phyloP scores from a whole-genome alignment of 1,140 invertebrate genomes.

The Ostrea edulis region DNA sequence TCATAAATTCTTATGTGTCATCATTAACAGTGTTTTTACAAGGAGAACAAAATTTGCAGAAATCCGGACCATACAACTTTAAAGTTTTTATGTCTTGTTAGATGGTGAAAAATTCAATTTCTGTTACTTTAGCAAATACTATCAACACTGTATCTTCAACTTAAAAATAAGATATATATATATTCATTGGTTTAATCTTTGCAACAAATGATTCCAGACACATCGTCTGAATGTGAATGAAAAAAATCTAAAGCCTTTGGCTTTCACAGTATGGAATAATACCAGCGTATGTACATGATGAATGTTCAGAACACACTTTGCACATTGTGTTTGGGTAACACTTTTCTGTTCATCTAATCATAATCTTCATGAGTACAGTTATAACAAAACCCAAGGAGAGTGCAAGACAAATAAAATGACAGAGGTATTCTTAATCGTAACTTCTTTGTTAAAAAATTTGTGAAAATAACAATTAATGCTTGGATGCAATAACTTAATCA shows the following conservation, averaged over 20 bases:
- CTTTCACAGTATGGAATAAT: not conserved
- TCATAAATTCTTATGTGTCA: too few relatives aligned
- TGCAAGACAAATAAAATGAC: not conserved
- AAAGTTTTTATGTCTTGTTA: too few relatives aligned
- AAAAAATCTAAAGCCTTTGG: conserved; percentile 9
- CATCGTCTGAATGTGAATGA: not conserved
- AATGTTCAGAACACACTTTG: not conserved
- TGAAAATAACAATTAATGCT: not conserved
- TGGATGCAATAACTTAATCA: not conserved
- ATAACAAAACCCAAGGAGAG: not conserved
- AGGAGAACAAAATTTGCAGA: too few relatives aligned
- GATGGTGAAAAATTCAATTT: too few relatives aligned
- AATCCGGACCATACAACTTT: too few relatives aligned
- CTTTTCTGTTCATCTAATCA: not conserved
- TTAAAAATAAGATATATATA: too few relatives aligned
- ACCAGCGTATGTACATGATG: not conserved
- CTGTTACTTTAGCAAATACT: too few relatives aligned
- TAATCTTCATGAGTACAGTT: not conserved
- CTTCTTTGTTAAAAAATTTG: not conserved
- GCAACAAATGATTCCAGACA: not conserved
- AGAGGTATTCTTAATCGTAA: conserved; percentile 20
- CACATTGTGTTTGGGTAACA: not conserved
- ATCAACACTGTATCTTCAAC: too few relatives aligned
- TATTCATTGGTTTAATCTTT: too few relatives aligned
- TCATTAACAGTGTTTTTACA: too few relatives aligned